phyloP scores from a whole-genome alignment of 1,140 invertebrate genomes.

The Ladona fulva region DNA sequence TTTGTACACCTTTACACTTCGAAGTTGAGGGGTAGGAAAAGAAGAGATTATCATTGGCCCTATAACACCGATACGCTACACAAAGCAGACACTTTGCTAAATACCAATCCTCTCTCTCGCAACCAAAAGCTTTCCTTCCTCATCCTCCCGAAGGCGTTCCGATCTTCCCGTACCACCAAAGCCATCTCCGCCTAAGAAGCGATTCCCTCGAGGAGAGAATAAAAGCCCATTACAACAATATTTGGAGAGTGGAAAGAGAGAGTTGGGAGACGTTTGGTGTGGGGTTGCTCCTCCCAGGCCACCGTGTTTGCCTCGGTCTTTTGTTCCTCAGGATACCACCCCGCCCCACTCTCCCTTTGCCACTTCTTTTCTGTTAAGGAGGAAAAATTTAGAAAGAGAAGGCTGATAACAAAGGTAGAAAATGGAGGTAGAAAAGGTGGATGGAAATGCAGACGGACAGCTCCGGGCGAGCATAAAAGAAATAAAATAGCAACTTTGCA shows the following conservation, averaged over 20 bases:
- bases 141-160: not conserved
- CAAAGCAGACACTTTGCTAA: not conserved
- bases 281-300: not conserved
- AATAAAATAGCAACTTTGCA: no score
- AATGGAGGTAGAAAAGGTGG: not conserved
- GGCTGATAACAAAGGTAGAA: not conserved
- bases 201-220: not conserved
- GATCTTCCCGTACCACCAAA: not conserved
- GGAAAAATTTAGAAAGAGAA: slow-evolving; percentile 1
- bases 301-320: not conserved
- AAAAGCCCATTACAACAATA: not conserved
- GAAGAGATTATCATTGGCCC: not conserved
- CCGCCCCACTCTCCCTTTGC: not conserved
- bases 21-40: not conserved
- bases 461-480: no score
- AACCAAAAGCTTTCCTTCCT: not conserved
- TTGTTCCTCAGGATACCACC: not conserved
- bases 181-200: not conserved
- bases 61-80: not conserved
- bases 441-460: not conserved
- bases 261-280: not conserved
- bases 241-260: not conserved
- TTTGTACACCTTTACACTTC: no score
- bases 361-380: not conserved
- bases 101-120: not conserved